Base-by-base conservation (phyloP, 2,113 vertebrate genomes). In the Mustela nigripes region DNA sequence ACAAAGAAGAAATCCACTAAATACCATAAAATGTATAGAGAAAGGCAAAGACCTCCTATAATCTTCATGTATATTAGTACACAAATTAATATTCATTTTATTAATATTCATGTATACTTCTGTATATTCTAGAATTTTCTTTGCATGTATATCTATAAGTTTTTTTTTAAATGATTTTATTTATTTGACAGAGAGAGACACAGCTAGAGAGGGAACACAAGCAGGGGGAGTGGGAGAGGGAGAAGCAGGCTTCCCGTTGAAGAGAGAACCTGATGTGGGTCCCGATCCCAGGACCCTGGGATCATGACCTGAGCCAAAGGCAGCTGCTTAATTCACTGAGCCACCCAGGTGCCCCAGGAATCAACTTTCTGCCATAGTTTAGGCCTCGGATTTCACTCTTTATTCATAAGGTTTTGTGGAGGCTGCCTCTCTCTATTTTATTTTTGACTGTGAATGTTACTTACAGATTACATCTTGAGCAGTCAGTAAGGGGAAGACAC, bases 41-140 rank as follows among this genome's bases (percentile, higher is more conserved):
- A 88, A 85, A 94, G 63, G 33, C 22, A 83, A 95, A 93, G 15
- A 85, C 48, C 21, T 91, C n/a, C 42, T 90, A 36, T 31, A 73
- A 87, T 48, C 4, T 67, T 67, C 28, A 31, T 31, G 31, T 8
- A 67, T 67, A 16, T 16, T 33, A 67, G 16, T 67, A 67, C 14
- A 33, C 6, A 15, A 16, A 33, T 33, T 33, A 33, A 65, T 65
- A 65, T 67, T 67, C 63, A 67, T 67, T 33, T 7, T 67, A 67
- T 33, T 33, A 33, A 67, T 67, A 67, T 67, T 67, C 63, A 67
- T 67, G 31, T 67, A 33, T 67, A 33, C 16, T 67, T 67, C 53
- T 90, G 39, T 79, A 28, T 73, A 50, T 14, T 5, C 16, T 78
- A 86, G 36, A 84, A 82, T 84, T 62, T 28, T 73, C 48, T 91